These are phyloP conservation scores for Chrysemys picta DNA, from an alignment of 2,113 vertebrate species.

Conservation along the genomic window DNA sequence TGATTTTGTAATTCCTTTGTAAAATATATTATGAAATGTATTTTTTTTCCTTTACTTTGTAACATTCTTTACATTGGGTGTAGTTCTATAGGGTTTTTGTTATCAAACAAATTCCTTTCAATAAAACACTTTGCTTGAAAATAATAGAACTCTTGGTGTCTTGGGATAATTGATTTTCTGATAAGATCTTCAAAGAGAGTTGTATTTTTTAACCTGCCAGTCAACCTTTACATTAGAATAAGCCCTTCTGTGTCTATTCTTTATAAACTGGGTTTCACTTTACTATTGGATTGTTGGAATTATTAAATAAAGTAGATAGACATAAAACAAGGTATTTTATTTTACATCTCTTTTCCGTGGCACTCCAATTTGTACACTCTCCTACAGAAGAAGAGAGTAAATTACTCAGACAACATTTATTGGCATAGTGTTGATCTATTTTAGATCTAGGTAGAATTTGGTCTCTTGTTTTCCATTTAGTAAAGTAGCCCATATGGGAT, in stretches of 20 bases:
- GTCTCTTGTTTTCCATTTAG: conserved; percentile 24
- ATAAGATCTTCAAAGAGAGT: conserved; percentile 17
- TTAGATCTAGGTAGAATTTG: conserved; percentile 33
- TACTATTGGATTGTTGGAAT: not conserved
- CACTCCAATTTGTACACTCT: not conserved
- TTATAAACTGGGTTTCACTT: not conserved
- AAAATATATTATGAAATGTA: not conserved
- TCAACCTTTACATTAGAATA: not conserved
- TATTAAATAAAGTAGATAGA: not conserved
- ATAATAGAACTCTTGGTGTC: not conserved
- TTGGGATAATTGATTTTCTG: conserved; percentile 51
- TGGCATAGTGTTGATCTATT: conserved; percentile 17
- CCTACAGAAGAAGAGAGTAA: conserved; percentile 8
- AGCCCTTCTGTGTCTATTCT: not conserved
- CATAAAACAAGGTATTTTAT: not conserved
- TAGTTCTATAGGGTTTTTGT: not conserved
- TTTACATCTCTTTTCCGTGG: conserved; percentile 8
- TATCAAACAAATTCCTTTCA: conserved; percentile 22
- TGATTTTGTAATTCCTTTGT: not conserved
- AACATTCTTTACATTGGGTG: not conserved
- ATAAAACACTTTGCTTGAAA: conserved; percentile 29
- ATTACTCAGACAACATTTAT: conserved; percentile 44
- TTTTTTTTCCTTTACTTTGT: not conserved
- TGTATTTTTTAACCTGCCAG: conserved; percentile 22
- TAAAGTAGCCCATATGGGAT: conserved; percentile 23